Percentiles rank a stretch among this genome's conserved stretches.
These are phyloP conservation scores for Chelonia mydas DNA, from an alignment of 2,797 vertebrate species.

Conservation along the genomic window DNA sequence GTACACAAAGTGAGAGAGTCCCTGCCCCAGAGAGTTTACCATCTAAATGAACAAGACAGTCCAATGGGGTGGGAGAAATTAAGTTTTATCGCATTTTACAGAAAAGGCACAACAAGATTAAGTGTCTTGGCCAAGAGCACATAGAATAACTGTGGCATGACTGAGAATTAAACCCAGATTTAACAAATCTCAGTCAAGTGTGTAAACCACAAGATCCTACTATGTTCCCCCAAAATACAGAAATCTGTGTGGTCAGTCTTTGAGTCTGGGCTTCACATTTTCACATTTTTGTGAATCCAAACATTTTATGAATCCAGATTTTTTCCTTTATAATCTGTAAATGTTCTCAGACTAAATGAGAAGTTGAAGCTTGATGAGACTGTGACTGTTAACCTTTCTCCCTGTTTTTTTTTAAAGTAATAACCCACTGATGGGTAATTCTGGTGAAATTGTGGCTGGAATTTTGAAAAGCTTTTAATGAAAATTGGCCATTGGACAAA, in stretches of 20 bases:
- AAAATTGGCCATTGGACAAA: slow-evolving; percentile 2
- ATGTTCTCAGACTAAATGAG: background rate
- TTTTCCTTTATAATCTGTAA: background rate
- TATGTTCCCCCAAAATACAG: background rate
- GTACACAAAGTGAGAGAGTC: background rate
- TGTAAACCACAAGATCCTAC: background rate
- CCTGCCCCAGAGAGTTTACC: background rate
- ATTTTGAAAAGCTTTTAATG: slow-evolving; percentile 7
- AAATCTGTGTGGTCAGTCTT: background rate
- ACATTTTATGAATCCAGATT: background rate
- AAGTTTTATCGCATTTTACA: background rate
- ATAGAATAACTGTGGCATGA: background rate
- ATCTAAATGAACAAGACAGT: background rate
- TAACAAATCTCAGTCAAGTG: background rate
- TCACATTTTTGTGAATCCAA: no score
- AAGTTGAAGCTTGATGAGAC: background rate
- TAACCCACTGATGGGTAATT: background rate
- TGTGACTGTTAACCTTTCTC: no score
- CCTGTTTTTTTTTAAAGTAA: background rate
- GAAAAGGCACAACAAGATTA: background rate
- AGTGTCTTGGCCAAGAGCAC: background rate
- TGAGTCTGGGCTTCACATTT: background rate
- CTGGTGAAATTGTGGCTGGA: rapidly evolving
- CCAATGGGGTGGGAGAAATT: background rate
- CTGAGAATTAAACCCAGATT: background rate